Base-by-base conservation (phyloP, 2,888 invertebrate genomes). In the Pristionchus mayeri region DNA sequence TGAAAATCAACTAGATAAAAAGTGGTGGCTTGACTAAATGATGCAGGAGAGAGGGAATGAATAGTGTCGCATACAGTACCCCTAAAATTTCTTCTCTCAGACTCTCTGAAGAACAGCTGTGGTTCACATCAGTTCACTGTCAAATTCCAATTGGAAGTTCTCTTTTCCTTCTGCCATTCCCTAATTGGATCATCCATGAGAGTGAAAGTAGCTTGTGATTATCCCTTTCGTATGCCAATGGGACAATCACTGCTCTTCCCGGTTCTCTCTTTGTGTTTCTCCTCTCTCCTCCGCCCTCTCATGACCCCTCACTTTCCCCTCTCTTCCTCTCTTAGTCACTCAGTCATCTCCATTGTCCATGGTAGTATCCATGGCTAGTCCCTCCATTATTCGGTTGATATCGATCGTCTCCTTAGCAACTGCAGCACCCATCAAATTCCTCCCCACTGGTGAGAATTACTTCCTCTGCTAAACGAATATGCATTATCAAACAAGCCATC, bases 121-220 rank as follows among this genome's bases (percentile, higher is more conserved):
- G 2, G 18, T 21, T 27, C 6, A 21, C 34, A 30, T 63, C 30
- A 18, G 3, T 27, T 63, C 63, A 27, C 63, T 34, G 6, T 34
- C 63, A 18, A 37, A 63, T 63, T 27, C 63, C 63, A 63, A 63
- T 34, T 63, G 27, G 2, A 4, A 9, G 60, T 60, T 24, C 71
- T 30, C 44, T 44, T 71, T 40, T 9, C 40, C 24, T 24, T 21
- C 71, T n/a, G 11, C 40, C 18, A 16, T 40, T 40, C 71, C 40
- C 40, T 71, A 71, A 71, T 71, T 71, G 71, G 71, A 71, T 71
- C 71, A 71, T 40, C 40, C 40, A 24, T 40, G 40, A 71, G 71
- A 71, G 71, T 40, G 71, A 71, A 71, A 71, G 71, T 71, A n/a
- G 71, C 40, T 37, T 71, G 71, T 71, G 71, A 37, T 71, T 71